A percentile compares a stretch with the other conserved stretches of the same genome.
phyloP scores from a whole-genome alignment of 2,797 vertebrate genomes.

The Rallus crepitans region DNA sequence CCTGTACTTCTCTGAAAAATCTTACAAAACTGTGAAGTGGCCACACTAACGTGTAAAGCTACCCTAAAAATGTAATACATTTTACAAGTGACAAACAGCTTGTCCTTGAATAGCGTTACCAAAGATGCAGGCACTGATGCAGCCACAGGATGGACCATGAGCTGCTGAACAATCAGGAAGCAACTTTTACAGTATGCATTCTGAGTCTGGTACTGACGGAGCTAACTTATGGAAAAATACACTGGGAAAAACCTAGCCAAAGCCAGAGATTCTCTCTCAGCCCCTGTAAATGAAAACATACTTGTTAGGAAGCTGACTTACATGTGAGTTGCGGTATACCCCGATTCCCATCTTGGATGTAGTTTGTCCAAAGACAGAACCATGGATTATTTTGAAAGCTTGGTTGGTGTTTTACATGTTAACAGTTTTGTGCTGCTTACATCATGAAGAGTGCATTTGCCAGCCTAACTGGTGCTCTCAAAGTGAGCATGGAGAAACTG shows the following conservation, averaged over 20 bases:
- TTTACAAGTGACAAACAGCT: neutral
- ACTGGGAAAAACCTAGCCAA: neutral
- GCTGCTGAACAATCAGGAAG: neutral
- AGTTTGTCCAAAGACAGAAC: neutral
- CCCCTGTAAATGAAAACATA: neutral
- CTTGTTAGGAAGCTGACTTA: neutral
- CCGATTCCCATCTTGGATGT: neutral
- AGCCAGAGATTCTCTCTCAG: neutral
- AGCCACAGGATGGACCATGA: neutral
- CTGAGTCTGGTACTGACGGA: neutral
- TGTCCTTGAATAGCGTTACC: neutral
- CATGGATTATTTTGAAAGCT: neutral
- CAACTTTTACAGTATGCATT: neutral
- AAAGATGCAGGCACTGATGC: neutral
- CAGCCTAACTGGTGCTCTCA: neutral
- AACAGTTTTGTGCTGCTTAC: neutral
- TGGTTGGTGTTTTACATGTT: neutral
- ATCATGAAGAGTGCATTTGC: neutral
- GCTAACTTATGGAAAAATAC: neutral
- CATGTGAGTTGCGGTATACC: fast-evolving
- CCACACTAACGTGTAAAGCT: neutral
- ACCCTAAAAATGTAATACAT: neutral
- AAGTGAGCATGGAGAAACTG: neutral
- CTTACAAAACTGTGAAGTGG: neutral
- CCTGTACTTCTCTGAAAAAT: neutral